Evolutionary conservation across 2,113 vertebrate species (phyloP), one percentile per base, ranked within the genome.

Genomic region (Stigmatopora argus): DNA sequence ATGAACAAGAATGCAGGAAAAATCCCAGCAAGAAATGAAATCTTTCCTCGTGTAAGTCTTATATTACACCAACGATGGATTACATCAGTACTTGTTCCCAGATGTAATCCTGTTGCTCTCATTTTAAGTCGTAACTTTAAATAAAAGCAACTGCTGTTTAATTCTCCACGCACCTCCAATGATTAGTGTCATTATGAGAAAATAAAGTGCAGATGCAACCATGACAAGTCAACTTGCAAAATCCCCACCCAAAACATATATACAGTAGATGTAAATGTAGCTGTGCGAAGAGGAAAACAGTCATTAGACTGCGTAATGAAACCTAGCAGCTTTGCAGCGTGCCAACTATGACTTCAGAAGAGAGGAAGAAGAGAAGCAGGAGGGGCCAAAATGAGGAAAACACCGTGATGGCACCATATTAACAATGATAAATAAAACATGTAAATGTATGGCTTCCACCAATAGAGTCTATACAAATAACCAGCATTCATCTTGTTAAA

Each of bases 301-400:
- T 70, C 63, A 61, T 76, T 71, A 74, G 76, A 79, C 73, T 75
- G 76, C 81, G 62, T 77, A 64, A 74, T 77, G 64, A 68, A 80
- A 70, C 78, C 79, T 26, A 14, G 23, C 75, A 84, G 77, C 76
- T 79, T 66, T 38, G 63, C 71, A 74, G 62, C 15, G 52, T 68
- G 83, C 83, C 88, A 88, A 77, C 69, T 78, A 88, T 87, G 85
- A 88, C 78, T 76, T 86, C 77, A 87, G 53, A 58, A 69, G 64
- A 71, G 66, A 74, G 74, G 51, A 78, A 64, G 55, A 63, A 41
- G 63, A 71, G 35, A 59, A 66, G 35, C 11, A 19, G 46, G 35
- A 46, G 35, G 17, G 58, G 34, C 10, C 46, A 19, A 58, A 35
- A 38, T n/a, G 38, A 60, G 65, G 34, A 64, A 65, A 64, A 65